phyloP scores from a whole-genome alignment of 1,140 invertebrate genomes.

The Penaeus chinensis region DNA sequence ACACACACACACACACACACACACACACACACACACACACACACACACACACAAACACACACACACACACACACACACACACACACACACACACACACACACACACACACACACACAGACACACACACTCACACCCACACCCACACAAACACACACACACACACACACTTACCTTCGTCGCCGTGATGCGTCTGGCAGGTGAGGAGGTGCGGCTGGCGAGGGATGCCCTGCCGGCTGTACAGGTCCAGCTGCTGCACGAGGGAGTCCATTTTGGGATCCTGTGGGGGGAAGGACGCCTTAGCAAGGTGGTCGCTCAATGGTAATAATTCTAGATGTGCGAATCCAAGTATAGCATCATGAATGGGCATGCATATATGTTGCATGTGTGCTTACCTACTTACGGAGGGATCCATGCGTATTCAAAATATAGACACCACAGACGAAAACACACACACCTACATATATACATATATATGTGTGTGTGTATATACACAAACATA shows the following conservation, averaged over 20 bases:
- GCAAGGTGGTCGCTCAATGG: too few relatives aligned
- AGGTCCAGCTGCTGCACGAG: conserved; percentile 74
- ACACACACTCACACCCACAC: too few relatives aligned
- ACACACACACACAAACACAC: too few relatives aligned
- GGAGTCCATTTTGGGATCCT: conserved; percentile 73
- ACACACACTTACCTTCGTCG: conserved; percentile 27
- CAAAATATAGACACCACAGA: background rate
- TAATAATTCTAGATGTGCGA: too few relatives aligned
- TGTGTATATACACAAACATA: background rate
- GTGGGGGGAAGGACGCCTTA: background rate
- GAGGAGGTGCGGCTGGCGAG: conserved; percentile 68
- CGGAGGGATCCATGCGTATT: background rate
- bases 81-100: too few relatives aligned
- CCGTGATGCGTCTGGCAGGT: conserved; percentile 25
- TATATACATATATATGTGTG: background rate
- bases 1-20: too few relatives aligned
- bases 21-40: background rate
- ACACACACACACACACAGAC: background rate
- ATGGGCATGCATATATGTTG: too few relatives aligned
- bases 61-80: background rate
- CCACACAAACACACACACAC: too few relatives aligned
- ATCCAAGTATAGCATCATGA: too few relatives aligned
- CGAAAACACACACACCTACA: background rate
- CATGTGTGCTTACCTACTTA: too few relatives aligned
- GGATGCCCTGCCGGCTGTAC: conserved; percentile 78